phyloP scores from a whole-genome alignment of 2,888 invertebrate species.

The Belgica antarctica region DNA sequence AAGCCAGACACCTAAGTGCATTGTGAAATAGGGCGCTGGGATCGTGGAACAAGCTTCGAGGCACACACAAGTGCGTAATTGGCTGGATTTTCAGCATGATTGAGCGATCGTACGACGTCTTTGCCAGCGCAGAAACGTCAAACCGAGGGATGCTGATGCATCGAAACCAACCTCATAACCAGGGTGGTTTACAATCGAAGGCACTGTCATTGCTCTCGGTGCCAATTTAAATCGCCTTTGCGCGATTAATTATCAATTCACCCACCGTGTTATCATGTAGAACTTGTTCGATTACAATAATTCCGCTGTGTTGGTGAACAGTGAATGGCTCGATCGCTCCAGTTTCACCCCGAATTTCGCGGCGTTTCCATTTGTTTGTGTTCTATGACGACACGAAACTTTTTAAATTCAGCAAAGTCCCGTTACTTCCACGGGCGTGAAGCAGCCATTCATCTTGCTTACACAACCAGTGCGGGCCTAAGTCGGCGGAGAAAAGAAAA shows the following conservation, averaged over 20 bases:
- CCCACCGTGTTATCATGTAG: neutral
- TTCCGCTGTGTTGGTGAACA: neutral
- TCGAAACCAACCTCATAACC: no score
- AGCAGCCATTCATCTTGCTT: no score
- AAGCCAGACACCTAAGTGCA: conserved; percentile 23
- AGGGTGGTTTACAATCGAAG: no score
- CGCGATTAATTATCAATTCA: conserved; percentile 28
- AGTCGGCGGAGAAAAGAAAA: no score
- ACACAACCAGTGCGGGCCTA: no score
- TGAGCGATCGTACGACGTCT: neutral
- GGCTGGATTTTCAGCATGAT: conserved; percentile 1
- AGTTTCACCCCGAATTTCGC: conserved; percentile 7
- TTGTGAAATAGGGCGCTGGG: no score
- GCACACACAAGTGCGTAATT: no score
- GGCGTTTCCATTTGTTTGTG: neutral
- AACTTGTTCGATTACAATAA: neutral
- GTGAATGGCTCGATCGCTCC: neutral
- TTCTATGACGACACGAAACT: neutral
- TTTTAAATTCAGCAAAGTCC: neutral
- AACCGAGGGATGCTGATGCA: no score
- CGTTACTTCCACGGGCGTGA: no score
- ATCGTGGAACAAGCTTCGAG: no score
- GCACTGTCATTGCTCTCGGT: no score
- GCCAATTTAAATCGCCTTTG: no score
- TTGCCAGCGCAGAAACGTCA: neutral